Base-by-base conservation (phyloP, 2,888 invertebrate genomes). In the Pecten maximus region DNA sequence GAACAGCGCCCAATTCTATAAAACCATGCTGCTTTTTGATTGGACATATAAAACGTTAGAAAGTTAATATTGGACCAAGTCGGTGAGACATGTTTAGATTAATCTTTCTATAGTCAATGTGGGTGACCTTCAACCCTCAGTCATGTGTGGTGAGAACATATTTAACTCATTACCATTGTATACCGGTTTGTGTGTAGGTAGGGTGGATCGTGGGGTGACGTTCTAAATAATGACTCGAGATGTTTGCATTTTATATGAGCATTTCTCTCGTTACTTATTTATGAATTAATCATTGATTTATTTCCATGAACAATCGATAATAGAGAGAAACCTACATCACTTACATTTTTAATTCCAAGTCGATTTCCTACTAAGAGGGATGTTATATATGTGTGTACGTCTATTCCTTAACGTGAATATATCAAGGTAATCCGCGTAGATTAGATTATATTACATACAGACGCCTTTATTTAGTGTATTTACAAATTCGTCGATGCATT, bases 1-100 rank as follows among this genome's bases (percentile, higher is more conserved):
- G 74, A 74, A 74, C 74, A 74, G 74, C 74, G 74, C 74, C 74
- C 74, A 74, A 23, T 74, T 74, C 35, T 74, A 23, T 28, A 23
- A 74, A 74, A 28, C 8, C 23, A 35, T 1, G 28, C 35, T 10
- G 74, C 0, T 12, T 74, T 28, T 0, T 74, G 74, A 74, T 74
- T 74, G 74, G 74, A 6, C 12, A 44, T 35, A 28, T 74, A 35
- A n/a, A 28, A 28, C 28, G 2, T 28, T 28, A 74, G 74, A 35
- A 74, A 74, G 74, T 74, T 74, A 74, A 35, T 28, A 23, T 74
- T 74, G 74, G 23, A 74, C 28, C 12, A 3, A 8, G 28, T 23
- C 74, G 74, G 35, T 74, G 74, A 28, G 10, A 28, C 35, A 10
- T 28, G 74, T 28, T 74, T 0, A 74, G 74, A 35, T 74, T 74